Percentiles rank a stretch among this genome's conserved stretches.
These are phyloP conservation scores for Motacilla alba DNA, from an alignment of 2,113 vertebrate genomes.

Conservation along the genomic window DNA sequence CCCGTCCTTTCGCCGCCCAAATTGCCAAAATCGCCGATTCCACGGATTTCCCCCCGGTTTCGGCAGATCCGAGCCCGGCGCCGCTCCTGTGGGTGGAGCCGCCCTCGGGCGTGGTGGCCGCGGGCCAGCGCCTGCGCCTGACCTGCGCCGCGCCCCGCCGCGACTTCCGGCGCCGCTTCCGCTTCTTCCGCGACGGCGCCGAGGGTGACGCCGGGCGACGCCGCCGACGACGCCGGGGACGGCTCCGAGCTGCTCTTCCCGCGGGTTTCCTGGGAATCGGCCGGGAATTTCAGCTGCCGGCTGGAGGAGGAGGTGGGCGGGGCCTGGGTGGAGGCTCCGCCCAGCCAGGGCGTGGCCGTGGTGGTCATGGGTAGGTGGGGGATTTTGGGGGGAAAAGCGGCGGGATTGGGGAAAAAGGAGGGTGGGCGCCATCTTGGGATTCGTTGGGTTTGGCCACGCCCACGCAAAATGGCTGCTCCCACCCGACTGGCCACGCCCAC, in stretches of 20 bases:
- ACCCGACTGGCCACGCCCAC: too few relatives aligned
- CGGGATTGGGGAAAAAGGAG: too few relatives aligned
- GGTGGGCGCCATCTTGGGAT: too few relatives aligned
- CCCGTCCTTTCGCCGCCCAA: too few relatives aligned
- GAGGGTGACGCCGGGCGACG: background rate
- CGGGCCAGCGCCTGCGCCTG: too few relatives aligned
- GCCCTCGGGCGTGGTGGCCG: background rate
- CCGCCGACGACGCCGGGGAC: rapidly evolving
- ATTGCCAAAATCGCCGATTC: background rate
- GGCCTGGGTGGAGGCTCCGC: background rate
- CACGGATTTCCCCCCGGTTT: background rate
- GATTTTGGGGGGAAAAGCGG: background rate
- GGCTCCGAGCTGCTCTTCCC: background rate
- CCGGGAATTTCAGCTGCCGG: background rate
- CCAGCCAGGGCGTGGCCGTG: background rate
- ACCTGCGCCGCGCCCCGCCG: too few relatives aligned
- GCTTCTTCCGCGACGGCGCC: too few relatives aligned
- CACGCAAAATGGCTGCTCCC: too few relatives aligned
- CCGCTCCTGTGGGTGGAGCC: background rate
- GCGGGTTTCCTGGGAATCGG: rapidly evolving
- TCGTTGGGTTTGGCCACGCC: too few relatives aligned
- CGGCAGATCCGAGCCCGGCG: background rate
- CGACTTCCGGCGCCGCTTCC: too few relatives aligned
- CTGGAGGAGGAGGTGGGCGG: background rate
- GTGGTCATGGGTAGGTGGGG: background rate